Conservation (phyloP, 2,888 invertebrate genomes). For the Drosophila cognata region DNA sequence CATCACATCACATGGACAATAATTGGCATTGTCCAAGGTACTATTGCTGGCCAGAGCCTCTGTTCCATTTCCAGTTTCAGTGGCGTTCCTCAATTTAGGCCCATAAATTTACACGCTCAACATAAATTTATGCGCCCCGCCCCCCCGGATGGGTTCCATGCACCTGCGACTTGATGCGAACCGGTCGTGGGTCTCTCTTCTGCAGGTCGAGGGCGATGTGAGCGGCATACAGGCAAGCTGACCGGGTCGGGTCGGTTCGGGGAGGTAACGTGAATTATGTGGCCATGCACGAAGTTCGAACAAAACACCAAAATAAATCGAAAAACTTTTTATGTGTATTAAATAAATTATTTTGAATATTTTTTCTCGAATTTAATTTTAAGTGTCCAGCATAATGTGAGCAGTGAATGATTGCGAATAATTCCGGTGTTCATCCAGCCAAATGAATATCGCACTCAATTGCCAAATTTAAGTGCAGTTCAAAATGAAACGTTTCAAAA, state of each 20-base stretch:
- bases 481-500: neutral
- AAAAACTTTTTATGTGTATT: slow-evolving; percentile 78
- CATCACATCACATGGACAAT: slow-evolving; percentile 31
- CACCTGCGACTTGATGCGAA: slow-evolving; percentile 47
- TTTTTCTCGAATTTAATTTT: slow-evolving; percentile 49
- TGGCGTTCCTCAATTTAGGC: slow-evolving; percentile 23
- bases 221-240: neutral
- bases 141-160: slow-evolving; percentile 29
- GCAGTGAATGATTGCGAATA: slow-evolving; percentile 21
- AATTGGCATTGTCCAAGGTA: slow-evolving; percentile 51
- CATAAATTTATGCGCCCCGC: slow-evolving; percentile 63
- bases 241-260: neutral
- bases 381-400: slow-evolving; percentile 30
- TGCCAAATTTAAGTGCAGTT: neutral
- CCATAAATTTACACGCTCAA: slow-evolving; percentile 57
- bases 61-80: slow-evolving; percentile 7
- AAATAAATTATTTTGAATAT: slow-evolving; percentile 75
- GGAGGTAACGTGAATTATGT: slow-evolving; percentile 71
- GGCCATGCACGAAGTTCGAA: slow-evolving; percentile 55
- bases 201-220: neutral
- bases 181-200: slow-evolving; percentile 1
- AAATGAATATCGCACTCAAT: slow-evolving; percentile 7
- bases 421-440: slow-evolving; percentile 14
- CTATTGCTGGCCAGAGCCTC: neutral
- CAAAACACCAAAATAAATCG: slow-evolving; percentile 71